Base-by-base conservation (phyloP, 2,888 invertebrate species). In the Cistogaster globosa region DNA sequence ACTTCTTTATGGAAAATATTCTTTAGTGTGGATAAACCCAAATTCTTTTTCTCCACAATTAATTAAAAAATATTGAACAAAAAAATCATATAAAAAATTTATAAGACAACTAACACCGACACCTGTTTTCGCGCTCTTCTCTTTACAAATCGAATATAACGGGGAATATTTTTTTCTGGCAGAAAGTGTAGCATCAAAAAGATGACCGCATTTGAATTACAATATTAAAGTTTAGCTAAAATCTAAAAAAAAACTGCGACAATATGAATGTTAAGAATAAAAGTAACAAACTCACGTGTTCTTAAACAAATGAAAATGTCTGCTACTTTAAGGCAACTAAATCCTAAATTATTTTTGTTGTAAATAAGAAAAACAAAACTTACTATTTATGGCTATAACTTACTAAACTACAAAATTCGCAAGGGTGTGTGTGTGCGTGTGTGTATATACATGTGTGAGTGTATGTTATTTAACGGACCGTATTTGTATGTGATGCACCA, bases 401-500 rank as follows among this genome's bases (percentile, higher is more conserved):
- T 67, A 67, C 51, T 69, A 53, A 78, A 63, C 78, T 78, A 63
- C 55, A 62, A n/a, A 62, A 48, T 55, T 69, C 55, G 53, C 18
- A 20, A 51, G 7, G 5, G 14, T n/a, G 22, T 51, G 36, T 72
- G 45, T 79, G 36, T 79, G 63, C 78, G 48, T 58, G 60, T 65
- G 36, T 78, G 69, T 79, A 36, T 63, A 55, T 65, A 36, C 75
- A 65, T 79, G 81, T 60, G 79, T 62, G 71, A 71, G 53, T 57
- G n/a, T n/a, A n/a, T n/a, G 71, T 71, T 63, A 65, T 78, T 51
- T 67, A 45, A 71, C 69, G 55, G 80, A 75, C 75, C 80, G 57
- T 57, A 78, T 79, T 62, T 68, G 42, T 78, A 68, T 72, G 53
- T 51, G 60, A 72, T 77, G 84, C 82, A 88, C 88, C 88, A 87